phyloP scores from a whole-genome alignment of 2,113 vertebrate genomes.

The Urocynchramus pylzowi region DNA sequence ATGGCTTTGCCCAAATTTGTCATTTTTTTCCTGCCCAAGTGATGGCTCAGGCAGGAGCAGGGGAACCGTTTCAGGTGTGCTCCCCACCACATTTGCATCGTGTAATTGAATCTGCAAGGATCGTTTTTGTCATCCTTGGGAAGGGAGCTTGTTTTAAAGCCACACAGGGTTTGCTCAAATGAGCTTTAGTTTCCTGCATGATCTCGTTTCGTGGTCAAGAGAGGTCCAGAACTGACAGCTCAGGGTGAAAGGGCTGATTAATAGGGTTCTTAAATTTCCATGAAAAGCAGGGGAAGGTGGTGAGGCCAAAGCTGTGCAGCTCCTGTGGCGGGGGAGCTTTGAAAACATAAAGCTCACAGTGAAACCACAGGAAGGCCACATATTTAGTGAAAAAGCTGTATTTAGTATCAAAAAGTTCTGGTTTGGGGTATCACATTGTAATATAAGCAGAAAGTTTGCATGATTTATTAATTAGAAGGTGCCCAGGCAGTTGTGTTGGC shows the following conservation, averaged over 20 bases:
- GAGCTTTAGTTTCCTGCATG: not conserved
- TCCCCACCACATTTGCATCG: not conserved
- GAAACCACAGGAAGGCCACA: not conserved
- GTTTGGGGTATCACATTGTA: not conserved
- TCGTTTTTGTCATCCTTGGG: not conserved
- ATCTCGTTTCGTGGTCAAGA: not conserved
- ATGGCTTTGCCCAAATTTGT: not conserved
- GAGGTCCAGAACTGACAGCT: not conserved
- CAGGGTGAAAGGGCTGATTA: not conserved
- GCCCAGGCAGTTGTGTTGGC: not conserved
- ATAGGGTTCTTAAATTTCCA: not conserved
- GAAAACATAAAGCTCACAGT: not conserved
- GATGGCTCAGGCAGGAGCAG: not conserved
- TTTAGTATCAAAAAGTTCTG: not conserved
- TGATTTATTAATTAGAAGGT: not conserved
- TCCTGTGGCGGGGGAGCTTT: not conserved
- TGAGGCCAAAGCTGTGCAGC: not conserved
- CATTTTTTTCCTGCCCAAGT: not conserved
- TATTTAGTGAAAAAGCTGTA: not conserved
- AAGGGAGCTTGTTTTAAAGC: not conserved
- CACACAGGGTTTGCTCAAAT: not conserved
- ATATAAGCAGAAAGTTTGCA: not conserved
- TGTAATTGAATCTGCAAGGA: not conserved
- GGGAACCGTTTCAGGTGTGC: not conserved
- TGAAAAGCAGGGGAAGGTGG: not conserved